A percentile compares a stretch with the other conserved stretches of the same genome.
phyloP scores from a whole-genome alignment of 2,113 vertebrate species.

The Salvelinus sp. region DNA sequence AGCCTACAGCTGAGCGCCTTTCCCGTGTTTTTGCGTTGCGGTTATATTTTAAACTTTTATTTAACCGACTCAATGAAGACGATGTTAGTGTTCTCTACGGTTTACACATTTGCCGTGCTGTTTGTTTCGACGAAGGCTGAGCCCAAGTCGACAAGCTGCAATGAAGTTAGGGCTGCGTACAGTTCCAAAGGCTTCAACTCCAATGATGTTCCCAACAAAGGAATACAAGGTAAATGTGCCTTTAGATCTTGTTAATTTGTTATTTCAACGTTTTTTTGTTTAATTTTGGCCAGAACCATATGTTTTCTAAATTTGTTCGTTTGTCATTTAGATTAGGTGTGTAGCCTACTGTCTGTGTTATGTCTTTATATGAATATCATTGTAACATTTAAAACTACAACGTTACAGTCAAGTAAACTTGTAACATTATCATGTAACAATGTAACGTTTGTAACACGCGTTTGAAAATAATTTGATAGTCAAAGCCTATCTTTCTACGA shows the following conservation, averaged over 20 bases:
- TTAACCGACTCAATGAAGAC: conserved; percentile 60
- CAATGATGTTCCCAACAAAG: conserved; percentile 86
- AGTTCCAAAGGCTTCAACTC: conserved; percentile 88
- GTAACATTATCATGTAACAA: neutral
- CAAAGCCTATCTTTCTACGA: too few relatives aligned
- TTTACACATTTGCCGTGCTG: conserved; percentile 71
- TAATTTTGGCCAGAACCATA: conserved; percentile 15
- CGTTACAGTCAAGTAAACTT: neutral
- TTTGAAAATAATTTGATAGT: neutral
- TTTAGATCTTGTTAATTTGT: conserved; percentile 47
- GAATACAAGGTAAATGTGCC: conserved; percentile 79
- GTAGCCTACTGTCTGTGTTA: neutral
- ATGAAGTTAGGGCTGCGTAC: conserved; percentile 83
- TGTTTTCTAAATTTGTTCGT: neutral
- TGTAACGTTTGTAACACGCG: neutral
- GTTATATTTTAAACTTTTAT: neutral
- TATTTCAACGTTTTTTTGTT: conserved; percentile 46
- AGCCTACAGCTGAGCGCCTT: conserved; percentile 32
- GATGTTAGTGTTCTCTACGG: conserved; percentile 63
- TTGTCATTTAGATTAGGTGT: too few relatives aligned
- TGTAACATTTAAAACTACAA: neutral
- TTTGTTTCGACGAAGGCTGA: conserved; percentile 72
- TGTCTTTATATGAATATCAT: neutral
- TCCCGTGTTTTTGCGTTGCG: neutral
- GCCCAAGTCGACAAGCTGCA: conserved; percentile 84